phyloP scores from a whole-genome alignment of 2,797 vertebrate genomes.

The Huso huso region DNA sequence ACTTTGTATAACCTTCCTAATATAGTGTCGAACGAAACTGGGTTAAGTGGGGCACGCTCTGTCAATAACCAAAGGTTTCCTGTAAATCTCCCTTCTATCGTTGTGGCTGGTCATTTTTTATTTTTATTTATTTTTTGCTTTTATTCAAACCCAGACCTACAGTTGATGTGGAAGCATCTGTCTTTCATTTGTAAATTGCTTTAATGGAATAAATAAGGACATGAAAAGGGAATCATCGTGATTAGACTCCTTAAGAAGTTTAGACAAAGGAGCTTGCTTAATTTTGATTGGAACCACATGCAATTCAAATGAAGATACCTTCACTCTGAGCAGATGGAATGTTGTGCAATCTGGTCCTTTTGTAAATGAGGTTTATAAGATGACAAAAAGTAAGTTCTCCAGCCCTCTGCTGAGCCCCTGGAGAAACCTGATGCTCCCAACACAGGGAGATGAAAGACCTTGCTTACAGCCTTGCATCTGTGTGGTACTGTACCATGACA shows the following conservation, averaged over 20 bases:
- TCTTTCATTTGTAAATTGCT: background rate
- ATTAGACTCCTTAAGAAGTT: background rate
- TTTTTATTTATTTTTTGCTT: background rate
- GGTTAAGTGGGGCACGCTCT: background rate
- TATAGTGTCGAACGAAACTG: background rate
- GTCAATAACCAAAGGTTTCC: background rate
- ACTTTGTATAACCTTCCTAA: background rate
- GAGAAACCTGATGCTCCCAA: background rate
- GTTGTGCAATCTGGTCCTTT: background rate
- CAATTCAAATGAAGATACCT: background rate
- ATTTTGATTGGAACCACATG: constrained; percentile 3
- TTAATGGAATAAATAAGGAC: constrained; percentile 4
- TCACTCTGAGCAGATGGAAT: constrained; percentile 1
- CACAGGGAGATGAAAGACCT: background rate
- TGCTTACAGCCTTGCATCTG: background rate
- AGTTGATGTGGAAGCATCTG: background rate
- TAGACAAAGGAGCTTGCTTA: background rate
- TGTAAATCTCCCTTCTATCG: background rate
- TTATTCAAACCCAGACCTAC: background rate
- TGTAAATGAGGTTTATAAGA: background rate
- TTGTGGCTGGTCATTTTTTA: background rate
- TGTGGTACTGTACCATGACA: background rate
- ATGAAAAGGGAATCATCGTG: background rate
- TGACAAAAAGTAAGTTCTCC: background rate
- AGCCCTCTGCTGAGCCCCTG: background rate